Evolutionary conservation across 2,113 vertebrate species (phyloP).

Genomic region (Ammodytes dubius): DNA sequence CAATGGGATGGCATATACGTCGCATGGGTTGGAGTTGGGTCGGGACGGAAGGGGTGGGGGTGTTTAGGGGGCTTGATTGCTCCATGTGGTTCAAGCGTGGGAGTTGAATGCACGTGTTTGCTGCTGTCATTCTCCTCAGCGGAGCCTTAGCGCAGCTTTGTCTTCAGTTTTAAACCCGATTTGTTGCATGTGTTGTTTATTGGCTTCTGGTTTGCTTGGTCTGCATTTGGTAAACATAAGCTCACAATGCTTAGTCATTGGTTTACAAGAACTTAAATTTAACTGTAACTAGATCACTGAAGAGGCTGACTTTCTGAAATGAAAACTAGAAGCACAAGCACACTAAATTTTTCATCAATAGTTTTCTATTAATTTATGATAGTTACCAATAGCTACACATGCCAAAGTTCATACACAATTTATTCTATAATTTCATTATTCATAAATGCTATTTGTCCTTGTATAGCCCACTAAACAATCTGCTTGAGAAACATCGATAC

Average conservation of each 20-base stretch:
- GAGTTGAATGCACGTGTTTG: constrained; percentile 56
- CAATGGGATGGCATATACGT: constrained; percentile 62
- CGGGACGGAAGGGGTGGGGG: constrained; percentile 22
- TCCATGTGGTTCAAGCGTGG: constrained; percentile 64
- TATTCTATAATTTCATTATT: too few relatives aligned
- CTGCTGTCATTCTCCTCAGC: constrained; percentile 56
- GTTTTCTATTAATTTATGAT: too few relatives aligned
- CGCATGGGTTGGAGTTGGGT: constrained; percentile 51
- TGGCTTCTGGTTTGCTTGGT: neutral
- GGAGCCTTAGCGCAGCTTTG: constrained; percentile 15
- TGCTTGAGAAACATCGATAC: too few relatives aligned
- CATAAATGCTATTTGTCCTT: neutral
- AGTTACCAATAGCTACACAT: too few relatives aligned
- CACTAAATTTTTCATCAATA: too few relatives aligned
- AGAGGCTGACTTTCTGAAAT: neutral
- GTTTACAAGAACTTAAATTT: neutral
- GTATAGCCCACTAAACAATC: neutral
- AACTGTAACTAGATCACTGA: neutral
- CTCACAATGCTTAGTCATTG: neutral
- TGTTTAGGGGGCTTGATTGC: constrained; percentile 46
- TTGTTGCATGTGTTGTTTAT: neutral
- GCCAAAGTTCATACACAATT: neutral
- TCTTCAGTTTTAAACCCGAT: neutral
- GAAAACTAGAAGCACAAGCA: neutral
- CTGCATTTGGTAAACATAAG: neutral